phyloP scores from a whole-genome alignment of 2,113 vertebrate genomes.

The Anoura caudifer region DNA sequence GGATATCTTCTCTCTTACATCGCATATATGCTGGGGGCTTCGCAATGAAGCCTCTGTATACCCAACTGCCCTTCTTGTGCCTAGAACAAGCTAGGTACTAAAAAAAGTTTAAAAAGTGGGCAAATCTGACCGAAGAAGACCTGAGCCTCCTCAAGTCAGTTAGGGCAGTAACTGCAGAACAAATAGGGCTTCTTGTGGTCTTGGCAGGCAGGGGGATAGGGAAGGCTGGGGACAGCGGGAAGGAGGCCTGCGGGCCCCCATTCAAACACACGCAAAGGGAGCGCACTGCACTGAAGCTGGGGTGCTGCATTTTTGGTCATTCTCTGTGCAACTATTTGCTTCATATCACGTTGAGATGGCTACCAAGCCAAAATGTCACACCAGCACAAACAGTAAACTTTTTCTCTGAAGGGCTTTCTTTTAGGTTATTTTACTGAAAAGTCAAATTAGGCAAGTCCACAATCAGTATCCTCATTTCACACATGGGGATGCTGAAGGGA shows the following conservation, averaged over 20 bases:
- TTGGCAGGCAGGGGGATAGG: background rate
- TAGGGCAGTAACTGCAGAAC: background rate
- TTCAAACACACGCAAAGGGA: background rate
- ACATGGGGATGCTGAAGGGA: background rate
- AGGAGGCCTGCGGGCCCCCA: accelerated
- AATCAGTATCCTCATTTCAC: background rate
- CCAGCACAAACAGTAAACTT: background rate
- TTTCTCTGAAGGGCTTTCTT: background rate
- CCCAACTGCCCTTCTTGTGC: background rate
- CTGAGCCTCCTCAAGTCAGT: background rate
- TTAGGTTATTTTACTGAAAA: background rate
- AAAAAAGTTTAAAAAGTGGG: background rate
- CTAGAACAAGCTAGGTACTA: background rate
- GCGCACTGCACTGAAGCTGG: background rate
- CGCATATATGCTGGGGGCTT: background rate
- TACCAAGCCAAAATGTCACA: background rate
- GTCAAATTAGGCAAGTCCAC: background rate
- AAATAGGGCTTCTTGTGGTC: background rate
- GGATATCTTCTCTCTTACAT: background rate
- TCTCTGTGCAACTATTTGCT: background rate
- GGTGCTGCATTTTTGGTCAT: background rate
- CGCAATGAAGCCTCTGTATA: background rate
- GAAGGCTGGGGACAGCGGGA: background rate
- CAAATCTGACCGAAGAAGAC: background rate
- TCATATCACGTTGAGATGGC: background rate